These are phyloP conservation scores for Catharus minimus DNA, from an alignment of 2,113 vertebrate genomes.

Conservation along the genomic window DNA sequence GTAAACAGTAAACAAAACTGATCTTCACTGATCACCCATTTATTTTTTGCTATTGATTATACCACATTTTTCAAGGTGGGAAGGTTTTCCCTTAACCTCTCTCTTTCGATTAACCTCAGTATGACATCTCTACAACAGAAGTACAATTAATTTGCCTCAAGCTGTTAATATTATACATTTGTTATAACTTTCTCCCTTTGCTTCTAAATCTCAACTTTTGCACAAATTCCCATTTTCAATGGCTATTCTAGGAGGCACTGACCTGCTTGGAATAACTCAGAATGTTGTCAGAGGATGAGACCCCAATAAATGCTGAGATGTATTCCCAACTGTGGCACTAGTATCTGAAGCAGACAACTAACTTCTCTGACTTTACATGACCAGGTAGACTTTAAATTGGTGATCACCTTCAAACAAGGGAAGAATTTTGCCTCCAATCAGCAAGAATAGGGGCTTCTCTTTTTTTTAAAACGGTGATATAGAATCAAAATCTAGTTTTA, in stretches of 20 bases:
- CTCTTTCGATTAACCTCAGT: background rate
- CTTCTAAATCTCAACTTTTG: background rate
- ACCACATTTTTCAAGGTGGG: background rate
- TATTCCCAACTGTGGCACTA: background rate
- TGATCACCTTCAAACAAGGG: background rate
- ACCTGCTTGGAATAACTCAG: background rate
- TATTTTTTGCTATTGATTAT: background rate
- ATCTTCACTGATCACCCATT: background rate
- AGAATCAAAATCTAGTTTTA: background rate
- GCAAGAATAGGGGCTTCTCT: background rate
- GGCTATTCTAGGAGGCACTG: background rate
- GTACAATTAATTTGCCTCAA: background rate
- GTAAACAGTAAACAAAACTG: slow-evolving; percentile 9
- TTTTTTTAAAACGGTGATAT: background rate
- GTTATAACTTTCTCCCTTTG: background rate
- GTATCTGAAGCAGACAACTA: background rate
- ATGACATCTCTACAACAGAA: background rate
- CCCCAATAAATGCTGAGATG: background rate
- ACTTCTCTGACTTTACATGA: background rate
- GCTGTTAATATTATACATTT: background rate
- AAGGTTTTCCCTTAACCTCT: background rate
- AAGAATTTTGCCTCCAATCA: background rate
- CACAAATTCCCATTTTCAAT: background rate
- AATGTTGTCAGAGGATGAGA: background rate
- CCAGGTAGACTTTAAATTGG: background rate